Percentiles rank a stretch among this genome's conserved stretches.
phyloP scores from a whole-genome alignment of 2,113 vertebrate genomes.

The Vulpes lagopus region DNA sequence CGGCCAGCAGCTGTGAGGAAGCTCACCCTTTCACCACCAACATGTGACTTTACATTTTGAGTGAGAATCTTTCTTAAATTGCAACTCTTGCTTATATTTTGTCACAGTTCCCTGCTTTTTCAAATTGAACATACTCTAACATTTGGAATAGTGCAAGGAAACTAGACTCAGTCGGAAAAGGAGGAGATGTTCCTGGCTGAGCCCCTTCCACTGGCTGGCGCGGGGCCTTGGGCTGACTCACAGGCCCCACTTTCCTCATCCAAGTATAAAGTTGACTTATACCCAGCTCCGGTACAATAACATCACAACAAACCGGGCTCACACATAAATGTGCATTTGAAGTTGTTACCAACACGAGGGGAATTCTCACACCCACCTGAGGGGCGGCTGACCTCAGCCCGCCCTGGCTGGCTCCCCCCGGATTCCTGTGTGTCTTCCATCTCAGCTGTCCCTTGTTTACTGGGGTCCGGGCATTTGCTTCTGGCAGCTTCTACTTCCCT shows the following conservation, averaged over 20 bases:
- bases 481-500: background rate
- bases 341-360: background rate
- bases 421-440: fast-evolving
- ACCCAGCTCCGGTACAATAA: background rate
- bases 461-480: background rate
- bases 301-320: background rate
- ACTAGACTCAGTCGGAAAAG: background rate
- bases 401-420: too few species aligned
- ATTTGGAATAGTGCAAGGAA: background rate
- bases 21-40: background rate
- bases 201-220: background rate
- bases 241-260: background rate
- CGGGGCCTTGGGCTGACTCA: background rate
- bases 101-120: background rate
- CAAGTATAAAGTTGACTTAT: background rate
- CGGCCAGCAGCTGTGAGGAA: background rate
- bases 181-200: background rate
- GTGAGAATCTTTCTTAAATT: background rate
- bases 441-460: background rate
- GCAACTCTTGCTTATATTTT: background rate
- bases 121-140: background rate
- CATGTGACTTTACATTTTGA: background rate
- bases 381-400: fast-evolving
- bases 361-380: background rate
- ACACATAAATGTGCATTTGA: background rate